These are phyloP conservation scores for Tineola bisselliella DNA, from an alignment of 2,888 invertebrate species.

Conservation along the genomic window DNA sequence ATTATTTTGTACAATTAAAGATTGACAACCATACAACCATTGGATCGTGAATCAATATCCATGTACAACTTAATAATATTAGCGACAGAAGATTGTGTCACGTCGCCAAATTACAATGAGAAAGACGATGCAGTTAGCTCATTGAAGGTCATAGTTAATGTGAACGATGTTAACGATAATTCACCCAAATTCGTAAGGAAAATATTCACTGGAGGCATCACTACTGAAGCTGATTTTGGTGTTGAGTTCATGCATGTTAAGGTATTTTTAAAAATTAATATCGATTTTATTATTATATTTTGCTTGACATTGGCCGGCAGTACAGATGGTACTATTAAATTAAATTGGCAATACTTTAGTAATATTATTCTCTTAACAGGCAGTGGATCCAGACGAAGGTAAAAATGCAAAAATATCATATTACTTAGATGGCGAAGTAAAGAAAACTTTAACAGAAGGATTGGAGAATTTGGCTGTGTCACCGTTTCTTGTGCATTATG, in stretches of 20 bases:
- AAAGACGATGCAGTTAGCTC: constrained; percentile 75
- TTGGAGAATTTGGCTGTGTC: constrained; percentile 81
- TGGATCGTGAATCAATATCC: constrained; percentile 79
- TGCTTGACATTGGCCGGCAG: too few species aligned
- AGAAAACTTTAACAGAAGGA: constrained; percentile 86
- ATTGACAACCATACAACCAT: constrained; percentile 45
- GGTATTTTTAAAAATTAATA: too few species aligned
- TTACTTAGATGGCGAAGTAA: constrained; percentile 80
- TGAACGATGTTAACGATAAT: constrained; percentile 92
- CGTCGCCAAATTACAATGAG: constrained; percentile 65
- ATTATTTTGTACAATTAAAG: constrained; percentile 15
- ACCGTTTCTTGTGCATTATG: constrained; percentile 83
- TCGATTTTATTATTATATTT: too few species aligned
- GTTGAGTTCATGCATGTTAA: constrained; percentile 85
- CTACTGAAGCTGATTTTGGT: constrained; percentile 92
- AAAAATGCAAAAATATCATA: constrained; percentile 80
- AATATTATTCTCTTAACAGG: constrained; percentile 44
- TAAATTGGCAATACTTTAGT: too few species aligned
- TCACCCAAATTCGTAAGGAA: constrained; percentile 82
- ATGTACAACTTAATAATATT: constrained; percentile 77
- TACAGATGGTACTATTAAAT: too few species aligned
- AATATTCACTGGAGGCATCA: constrained; percentile 93
- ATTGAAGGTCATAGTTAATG: constrained; percentile 73
- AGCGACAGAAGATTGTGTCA: constrained; percentile 84
- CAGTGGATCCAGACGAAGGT: constrained; percentile 79